Percentiles rank a stretch among this genome's conserved stretches.
phyloP scores from a whole-genome alignment of 1,140 invertebrate species.

The Eubasilissa regina region DNA sequence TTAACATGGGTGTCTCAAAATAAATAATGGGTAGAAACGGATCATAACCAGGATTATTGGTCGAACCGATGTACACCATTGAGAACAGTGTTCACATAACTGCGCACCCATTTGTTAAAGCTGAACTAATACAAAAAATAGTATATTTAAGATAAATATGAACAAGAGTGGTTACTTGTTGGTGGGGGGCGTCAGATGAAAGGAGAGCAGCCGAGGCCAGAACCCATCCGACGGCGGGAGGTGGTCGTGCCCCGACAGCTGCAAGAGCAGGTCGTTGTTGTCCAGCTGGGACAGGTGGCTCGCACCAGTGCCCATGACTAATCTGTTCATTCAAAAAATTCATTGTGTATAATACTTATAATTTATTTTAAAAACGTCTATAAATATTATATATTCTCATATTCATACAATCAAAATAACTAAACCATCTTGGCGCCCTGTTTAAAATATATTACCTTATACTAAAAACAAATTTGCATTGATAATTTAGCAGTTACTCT shows the following conservation, averaged over 20 bases:
- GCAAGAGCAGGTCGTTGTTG: slow-evolving; percentile 85
- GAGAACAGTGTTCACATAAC: not conserved
- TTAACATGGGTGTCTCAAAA: not conserved
- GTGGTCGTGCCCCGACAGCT: slow-evolving; percentile 84
- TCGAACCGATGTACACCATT: not conserved
- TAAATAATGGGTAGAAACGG: not conserved
- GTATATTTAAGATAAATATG: not conserved
- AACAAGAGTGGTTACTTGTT: slow-evolving; percentile 76
- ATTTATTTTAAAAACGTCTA: not conserved
- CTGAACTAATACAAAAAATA: not conserved
- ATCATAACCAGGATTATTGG: not conserved
- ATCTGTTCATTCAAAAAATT: slow-evolving; percentile 4
- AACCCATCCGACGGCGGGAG: slow-evolving; percentile 93
- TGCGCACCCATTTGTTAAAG: not conserved
- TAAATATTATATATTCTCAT: not conserved
- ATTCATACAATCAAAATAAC: not conserved
- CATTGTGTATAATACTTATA: not conserved
- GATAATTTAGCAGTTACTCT: not conserved
- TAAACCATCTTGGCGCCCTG: not conserved
- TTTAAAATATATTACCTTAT: not conserved
- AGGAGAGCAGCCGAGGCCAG: slow-evolving; percentile 95
- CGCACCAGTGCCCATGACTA: slow-evolving; percentile 88
- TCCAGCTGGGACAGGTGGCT: slow-evolving; percentile 87
- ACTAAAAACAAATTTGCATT: not conserved
- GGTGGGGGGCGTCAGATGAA: slow-evolving; percentile 86